These are phyloP conservation scores for Petaurus breviceps DNA, from an alignment of 2,113 vertebrate genomes.

Conservation along the genomic window DNA sequence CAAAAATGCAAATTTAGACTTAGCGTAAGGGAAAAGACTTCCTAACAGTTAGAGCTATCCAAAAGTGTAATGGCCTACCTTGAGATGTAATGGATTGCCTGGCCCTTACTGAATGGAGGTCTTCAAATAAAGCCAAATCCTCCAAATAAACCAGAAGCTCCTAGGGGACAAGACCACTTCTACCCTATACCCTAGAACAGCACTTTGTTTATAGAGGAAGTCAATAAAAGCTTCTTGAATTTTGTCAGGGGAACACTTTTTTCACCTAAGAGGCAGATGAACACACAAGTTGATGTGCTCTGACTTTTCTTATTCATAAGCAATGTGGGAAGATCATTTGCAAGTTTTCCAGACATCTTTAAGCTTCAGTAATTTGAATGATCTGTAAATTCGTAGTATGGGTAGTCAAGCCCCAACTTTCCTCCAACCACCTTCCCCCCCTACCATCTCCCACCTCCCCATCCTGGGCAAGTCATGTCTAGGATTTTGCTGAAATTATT, in stretches of 20 bases:
- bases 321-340: background rate
- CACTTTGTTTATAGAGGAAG: background rate
- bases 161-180: background rate
- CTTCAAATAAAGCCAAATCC: background rate
- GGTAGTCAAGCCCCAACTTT: background rate
- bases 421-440: background rate
- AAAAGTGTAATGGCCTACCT: background rate
- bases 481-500: background rate
- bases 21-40: background rate
- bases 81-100: background rate
- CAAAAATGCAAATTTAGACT: background rate
- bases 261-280: background rate
- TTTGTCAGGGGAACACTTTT: background rate
- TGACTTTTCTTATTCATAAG: background rate
- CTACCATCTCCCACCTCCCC: background rate
- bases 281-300: background rate
- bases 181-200: background rate
- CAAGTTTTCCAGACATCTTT: background rate
- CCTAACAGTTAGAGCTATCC: background rate
- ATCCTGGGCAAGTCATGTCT: background rate
- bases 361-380: background rate
- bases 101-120: background rate
- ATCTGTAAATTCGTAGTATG: background rate
- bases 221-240: background rate
- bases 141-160: background rate